Evolutionary conservation across 2,113 vertebrate genomes (phyloP).

Genomic region (Gasterosteus nipponicus): DNA sequence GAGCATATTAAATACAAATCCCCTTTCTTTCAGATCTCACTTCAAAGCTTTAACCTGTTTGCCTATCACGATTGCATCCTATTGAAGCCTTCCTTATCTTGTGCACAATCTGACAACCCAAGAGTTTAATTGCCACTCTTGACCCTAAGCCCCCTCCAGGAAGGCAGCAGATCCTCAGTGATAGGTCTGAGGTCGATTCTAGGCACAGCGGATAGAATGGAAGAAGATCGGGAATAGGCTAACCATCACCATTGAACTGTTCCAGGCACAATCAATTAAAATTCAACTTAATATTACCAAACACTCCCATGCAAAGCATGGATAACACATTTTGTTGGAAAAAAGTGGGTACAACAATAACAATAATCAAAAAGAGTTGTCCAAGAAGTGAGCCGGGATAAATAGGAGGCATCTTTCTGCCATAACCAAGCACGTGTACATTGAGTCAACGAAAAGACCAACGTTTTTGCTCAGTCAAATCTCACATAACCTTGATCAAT

Average conservation of each 20-base stretch:
- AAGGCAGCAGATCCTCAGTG: conserved; percentile 15
- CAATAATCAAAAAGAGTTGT: conserved; percentile 47
- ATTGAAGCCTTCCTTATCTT: conserved; percentile 46
- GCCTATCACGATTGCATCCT: conserved; percentile 29
- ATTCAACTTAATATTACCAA: neutral
- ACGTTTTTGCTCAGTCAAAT: conserved; percentile 68
- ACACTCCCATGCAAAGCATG: neutral
- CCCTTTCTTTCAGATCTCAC: conserved; percentile 23
- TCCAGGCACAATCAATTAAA: neutral
- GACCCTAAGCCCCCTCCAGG: conserved; percentile 23
- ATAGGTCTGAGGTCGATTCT: conserved; percentile 15
- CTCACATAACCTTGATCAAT: conserved; percentile 68
- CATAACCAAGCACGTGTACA: conserved; percentile 45
- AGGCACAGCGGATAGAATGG: neutral
- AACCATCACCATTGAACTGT: neutral
- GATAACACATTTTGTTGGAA: neutral
- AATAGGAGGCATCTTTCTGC: conserved; percentile 51
- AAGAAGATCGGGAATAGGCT: neutral
- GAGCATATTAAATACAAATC: conserved; percentile 12
- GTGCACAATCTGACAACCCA: conserved; percentile 10
- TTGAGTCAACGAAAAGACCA: conserved; percentile 59
- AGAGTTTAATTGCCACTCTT: neutral
- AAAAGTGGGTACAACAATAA: conserved; percentile 32
- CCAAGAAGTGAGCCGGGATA: conserved; percentile 35
- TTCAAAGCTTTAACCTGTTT: conserved; percentile 6